Conservation (phyloP, 2,113 vertebrate species). For the Serinus canaria region DNA sequence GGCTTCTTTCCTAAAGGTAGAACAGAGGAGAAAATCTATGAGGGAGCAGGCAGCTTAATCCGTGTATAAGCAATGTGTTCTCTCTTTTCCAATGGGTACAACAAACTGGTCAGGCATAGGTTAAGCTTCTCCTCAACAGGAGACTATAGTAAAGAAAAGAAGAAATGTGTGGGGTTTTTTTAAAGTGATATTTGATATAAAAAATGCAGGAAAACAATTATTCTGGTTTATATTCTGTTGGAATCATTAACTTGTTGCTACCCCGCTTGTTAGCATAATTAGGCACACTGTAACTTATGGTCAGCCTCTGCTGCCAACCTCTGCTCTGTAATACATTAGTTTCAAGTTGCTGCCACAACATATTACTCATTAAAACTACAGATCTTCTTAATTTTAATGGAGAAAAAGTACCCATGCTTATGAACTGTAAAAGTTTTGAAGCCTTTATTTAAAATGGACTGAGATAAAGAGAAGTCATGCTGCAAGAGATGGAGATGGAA, state of each 20-base stretch:
- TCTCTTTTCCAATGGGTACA: not conserved
- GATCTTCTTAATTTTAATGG: not conserved
- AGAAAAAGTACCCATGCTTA: not conserved
- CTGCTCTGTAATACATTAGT: conserved; percentile 21
- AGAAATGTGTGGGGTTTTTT: not conserved
- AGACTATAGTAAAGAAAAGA: not conserved
- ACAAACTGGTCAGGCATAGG: not conserved
- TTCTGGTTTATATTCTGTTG: not conserved
- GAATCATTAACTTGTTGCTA: not conserved
- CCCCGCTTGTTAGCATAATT: not conserved
- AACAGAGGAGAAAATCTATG: not conserved
- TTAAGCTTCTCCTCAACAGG: not conserved
- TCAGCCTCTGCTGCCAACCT: not conserved
- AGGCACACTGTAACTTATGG: not conserved
- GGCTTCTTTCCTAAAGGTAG: not conserved
- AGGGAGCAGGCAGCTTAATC: not conserved
- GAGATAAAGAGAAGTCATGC: not conserved
- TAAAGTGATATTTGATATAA: not conserved
- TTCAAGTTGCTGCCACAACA: conserved; percentile 10
- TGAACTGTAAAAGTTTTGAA: not conserved
- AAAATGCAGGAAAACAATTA: conserved; percentile 48
- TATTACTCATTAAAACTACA: not conserved
- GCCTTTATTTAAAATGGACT: not conserved
- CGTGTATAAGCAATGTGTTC: not conserved
- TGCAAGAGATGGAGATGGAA: not conserved